A percentile compares a stretch with the other conserved stretches of the same genome.
Evolutionary conservation across 2,888 invertebrate genomes (phyloP).

Genomic region (Conistra vaccinii): DNA sequence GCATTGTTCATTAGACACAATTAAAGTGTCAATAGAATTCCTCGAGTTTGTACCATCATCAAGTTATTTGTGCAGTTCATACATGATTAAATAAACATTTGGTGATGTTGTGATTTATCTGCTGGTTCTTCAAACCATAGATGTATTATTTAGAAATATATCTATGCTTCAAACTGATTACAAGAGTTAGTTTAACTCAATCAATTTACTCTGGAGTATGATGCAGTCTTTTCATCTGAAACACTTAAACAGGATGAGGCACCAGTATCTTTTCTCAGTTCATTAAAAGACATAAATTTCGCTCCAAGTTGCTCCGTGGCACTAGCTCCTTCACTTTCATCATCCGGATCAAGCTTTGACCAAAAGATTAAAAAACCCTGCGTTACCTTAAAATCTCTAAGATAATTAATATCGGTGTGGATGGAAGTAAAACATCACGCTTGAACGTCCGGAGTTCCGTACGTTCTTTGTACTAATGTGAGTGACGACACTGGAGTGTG

Average conservation of each 20-base stretch:
- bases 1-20: slow-evolving; percentile 17
- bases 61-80: background rate
- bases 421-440: too few species aligned
- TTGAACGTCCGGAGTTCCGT: too few species aligned
- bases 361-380: too few species aligned
- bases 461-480: slow-evolving; percentile 10
- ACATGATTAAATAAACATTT: too few species aligned
- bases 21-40: background rate
- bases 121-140: too few species aligned
- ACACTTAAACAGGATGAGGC: background rate
- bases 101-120: too few species aligned
- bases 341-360: too few species aligned
- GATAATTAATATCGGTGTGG: too few species aligned
- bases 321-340: background rate
- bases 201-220: background rate
- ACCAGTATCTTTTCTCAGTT: background rate
- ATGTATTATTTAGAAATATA: too few species aligned
- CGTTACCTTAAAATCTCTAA: too few species aligned
- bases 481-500: slow-evolving; percentile 32
- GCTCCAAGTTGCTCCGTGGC: too few species aligned
- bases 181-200: background rate
- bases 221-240: background rate
- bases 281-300: background rate
- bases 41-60: background rate
- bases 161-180: background rate